These are phyloP conservation scores for Eremobia ochroleuca DNA, from an alignment of 2,888 invertebrate genomes.

Conservation along the genomic window DNA sequence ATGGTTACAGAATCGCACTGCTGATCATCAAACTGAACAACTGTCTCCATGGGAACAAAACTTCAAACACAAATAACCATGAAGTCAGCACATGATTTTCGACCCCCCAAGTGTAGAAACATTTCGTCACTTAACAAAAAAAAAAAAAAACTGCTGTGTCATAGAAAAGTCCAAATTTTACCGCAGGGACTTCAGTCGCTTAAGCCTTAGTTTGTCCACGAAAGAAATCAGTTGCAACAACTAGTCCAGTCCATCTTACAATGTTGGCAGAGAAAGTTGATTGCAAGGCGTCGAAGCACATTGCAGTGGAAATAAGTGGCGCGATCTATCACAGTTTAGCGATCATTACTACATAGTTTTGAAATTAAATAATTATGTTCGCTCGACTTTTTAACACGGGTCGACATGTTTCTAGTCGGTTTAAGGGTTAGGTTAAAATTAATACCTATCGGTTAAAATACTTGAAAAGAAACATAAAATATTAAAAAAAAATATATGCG, in stretches of 20 bases:
- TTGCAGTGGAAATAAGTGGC: slow-evolving; percentile 44
- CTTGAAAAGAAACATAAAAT: not conserved
- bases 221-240: not conserved
- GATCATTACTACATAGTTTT: slow-evolving; percentile 51
- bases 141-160: too few relatives aligned
- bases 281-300: slow-evolving; percentile 48
- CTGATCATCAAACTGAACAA: not conserved
- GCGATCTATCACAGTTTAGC: slow-evolving; percentile 56
- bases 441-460: not conserved
- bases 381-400: slow-evolving; percentile 1
- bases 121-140: too few relatives aligned
- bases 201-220: not conserved
- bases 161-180: too few relatives aligned
- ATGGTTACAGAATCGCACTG: too few relatives aligned
- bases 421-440: not conserved
- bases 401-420: not conserved
- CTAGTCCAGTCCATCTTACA: not conserved
- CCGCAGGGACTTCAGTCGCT: too few relatives aligned
- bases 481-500: not conserved
- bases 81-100: too few relatives aligned
- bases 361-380: slow-evolving; percentile 45
- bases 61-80: too few relatives aligned
- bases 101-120: too few relatives aligned
- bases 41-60: too few relatives aligned
- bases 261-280: slow-evolving; percentile 51